These are phyloP conservation scores for Andrena dorsata DNA, from an alignment of 2,888 invertebrate genomes.

Conservation along the genomic window DNA sequence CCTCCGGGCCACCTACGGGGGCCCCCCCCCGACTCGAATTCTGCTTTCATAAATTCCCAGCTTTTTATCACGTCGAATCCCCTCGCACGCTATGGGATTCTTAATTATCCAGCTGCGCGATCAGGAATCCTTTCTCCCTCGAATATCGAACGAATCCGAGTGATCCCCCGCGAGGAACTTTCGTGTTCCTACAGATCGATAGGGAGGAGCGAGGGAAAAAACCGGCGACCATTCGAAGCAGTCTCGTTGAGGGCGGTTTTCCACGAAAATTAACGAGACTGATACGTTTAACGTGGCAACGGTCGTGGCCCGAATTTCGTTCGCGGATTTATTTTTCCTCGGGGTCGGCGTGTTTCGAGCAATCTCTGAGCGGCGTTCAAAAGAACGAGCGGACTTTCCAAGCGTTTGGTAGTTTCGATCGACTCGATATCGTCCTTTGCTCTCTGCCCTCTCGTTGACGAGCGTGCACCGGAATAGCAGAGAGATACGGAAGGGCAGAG, in stretches of 20 bases:
- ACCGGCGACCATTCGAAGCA: background rate
- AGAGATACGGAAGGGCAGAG: constrained; percentile 37
- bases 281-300: constrained; percentile 26
- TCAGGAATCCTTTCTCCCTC: too few species aligned
- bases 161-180: background rate
- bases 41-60: background rate
- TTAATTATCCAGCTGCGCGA: background rate
- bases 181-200: background rate
- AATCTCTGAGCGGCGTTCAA: constrained; percentile 43
- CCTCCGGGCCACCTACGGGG: background rate
- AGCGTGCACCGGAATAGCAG: constrained; percentile 28
- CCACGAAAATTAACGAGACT: constrained; percentile 48
- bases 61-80: background rate
- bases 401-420: constrained; percentile 65
- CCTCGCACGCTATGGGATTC: background rate
- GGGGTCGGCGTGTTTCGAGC: constrained; percentile 33
- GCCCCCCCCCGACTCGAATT: background rate
- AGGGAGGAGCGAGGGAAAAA: background rate
- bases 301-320: constrained; percentile 25
- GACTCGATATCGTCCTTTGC: constrained; percentile 54
- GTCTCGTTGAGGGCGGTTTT: constrained; percentile 23
- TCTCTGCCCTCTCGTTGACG: constrained; percentile 22
- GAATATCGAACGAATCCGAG: too few species aligned
- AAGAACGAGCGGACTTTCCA: constrained; percentile 56
- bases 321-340: constrained; percentile 19